phyloP scores from a whole-genome alignment of 1,140 invertebrate genomes.

The Listronotus bonariensis region DNA sequence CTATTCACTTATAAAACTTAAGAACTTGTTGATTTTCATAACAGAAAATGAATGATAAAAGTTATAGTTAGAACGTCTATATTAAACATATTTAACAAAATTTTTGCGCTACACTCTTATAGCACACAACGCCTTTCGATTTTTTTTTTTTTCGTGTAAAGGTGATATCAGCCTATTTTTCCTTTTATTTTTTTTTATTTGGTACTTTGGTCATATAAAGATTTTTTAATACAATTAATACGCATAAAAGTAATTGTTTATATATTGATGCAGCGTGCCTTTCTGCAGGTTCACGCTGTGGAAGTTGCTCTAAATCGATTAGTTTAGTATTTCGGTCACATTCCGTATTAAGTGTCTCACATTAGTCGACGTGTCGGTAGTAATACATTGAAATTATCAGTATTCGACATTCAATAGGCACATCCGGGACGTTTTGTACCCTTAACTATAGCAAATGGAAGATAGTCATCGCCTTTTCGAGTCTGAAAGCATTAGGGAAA shows the following conservation, averaged over 20 bases:
- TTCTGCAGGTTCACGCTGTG: background rate
- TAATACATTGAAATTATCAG: constrained; percentile 15
- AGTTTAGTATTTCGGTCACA: constrained; percentile 14
- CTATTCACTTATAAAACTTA: too few relatives aligned
- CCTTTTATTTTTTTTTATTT: too few relatives aligned
- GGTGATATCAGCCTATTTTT: too few relatives aligned
- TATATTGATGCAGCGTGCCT: background rate
- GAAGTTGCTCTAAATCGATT: constrained; percentile 1
- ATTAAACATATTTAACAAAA: too few relatives aligned
- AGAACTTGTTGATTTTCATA: too few relatives aligned
- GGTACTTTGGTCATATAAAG: too few relatives aligned
- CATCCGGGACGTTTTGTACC: constrained; percentile 9
- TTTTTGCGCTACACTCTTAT: too few relatives aligned
- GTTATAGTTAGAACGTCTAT: too few relatives aligned
- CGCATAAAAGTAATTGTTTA: constrained; percentile 10
- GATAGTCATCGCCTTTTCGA: constrained; percentile 8
- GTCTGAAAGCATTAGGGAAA: constrained; percentile 1
- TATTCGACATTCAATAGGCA: constrained; percentile 8
- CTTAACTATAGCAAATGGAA: constrained; percentile 10
- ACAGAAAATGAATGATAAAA: too few relatives aligned
- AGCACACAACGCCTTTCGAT: too few relatives aligned
- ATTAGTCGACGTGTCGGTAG: constrained; percentile 15
- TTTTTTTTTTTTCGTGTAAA: too few relatives aligned
- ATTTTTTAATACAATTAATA: too few relatives aligned
- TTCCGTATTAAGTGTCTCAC: constrained; percentile 13